phyloP scores from a whole-genome alignment of 2,797 vertebrate species.

The Linurgus olivaceus region DNA sequence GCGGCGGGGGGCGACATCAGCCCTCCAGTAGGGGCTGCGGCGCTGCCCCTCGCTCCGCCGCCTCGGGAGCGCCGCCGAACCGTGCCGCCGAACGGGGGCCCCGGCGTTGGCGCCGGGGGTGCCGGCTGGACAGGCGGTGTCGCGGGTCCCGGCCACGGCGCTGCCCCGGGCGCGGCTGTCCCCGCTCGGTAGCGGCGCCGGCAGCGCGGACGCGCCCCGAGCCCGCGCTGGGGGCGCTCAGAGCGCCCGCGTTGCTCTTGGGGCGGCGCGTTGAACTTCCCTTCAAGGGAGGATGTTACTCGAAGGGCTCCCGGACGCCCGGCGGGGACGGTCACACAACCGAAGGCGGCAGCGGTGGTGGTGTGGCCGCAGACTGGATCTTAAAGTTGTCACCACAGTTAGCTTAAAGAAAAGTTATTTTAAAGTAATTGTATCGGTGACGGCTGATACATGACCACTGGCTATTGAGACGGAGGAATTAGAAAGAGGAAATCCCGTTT shows the following conservation, averaged over 20 bases:
- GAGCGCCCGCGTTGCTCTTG: not conserved
- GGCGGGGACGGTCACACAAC: not conserved
- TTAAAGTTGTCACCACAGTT: not conserved
- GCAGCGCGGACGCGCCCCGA: not conserved
- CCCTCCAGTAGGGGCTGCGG: not conserved
- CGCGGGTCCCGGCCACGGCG: not conserved
- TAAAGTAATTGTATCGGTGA: not conserved
- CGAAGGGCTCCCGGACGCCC: not conserved
- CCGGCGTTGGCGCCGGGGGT: not conserved
- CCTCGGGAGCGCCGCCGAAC: not conserved
- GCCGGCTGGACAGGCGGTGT: not conserved
- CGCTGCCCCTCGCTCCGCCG: not conserved
- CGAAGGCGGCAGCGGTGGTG: not conserved
- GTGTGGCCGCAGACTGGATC: not conserved
- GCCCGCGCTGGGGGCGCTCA: not conserved
- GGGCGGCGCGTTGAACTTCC: not conserved
- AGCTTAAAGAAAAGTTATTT: not conserved
- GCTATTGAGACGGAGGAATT: not conserved
- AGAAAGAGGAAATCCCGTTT: not conserved
- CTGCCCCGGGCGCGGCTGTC: not conserved
- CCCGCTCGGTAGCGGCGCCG: not conserved
- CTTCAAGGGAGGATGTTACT: rapidly evolving
- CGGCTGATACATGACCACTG: not conserved
- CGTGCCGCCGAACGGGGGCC: not conserved
- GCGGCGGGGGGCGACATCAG: not conserved